Evolutionary conservation across 2,888 invertebrate species (phyloP), one percentile per base, ranked within the genome.

Genomic region (Limenitis camilla): DNA sequence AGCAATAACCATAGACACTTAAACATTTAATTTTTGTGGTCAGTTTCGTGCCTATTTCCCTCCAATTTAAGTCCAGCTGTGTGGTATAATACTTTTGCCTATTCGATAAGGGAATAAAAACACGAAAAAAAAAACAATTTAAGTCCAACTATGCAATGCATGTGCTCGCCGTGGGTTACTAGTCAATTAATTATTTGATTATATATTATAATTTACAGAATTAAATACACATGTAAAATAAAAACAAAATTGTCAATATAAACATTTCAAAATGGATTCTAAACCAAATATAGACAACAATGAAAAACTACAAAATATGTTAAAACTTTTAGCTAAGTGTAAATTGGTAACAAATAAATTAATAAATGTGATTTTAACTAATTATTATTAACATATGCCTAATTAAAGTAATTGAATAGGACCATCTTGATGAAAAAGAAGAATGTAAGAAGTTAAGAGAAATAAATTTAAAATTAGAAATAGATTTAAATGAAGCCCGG

Each of bases 401-500:
- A 6, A 6, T 33, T 36, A 11, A 11, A 10, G 11, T 10, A 9
- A 40, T 10, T 36, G 5, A 52, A 58, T 44, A 86, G 85, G 78
- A 77, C 50, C 80, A 69, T 56, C 46, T 61, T 31, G 78, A 73
- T 35, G 76, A 78, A 64, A 78, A 65, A 59, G 78, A 83, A 48
- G 83, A 85, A 57, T 73, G 69, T 50, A 79, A 70, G 55, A 77
- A 65, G 56, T 55, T 81, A 56, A 71, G 71, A 27, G 82, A 84
- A 61, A 61, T 65, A 11, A 82, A 82, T 59, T 52, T 61, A 9
- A 84, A 76, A 64, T 63, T 86, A 51, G 77, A 80, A 66, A 50
- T 71, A 5, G 84, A 86, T 62, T 56, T 88, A 36, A 76, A 72
- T 63, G 79, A 83, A 65, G 60, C 74, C 1, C 72, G 75, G 6